Conservation (phyloP, 2,888 invertebrate genomes). For the Caenorhabditis sp. region DNA sequence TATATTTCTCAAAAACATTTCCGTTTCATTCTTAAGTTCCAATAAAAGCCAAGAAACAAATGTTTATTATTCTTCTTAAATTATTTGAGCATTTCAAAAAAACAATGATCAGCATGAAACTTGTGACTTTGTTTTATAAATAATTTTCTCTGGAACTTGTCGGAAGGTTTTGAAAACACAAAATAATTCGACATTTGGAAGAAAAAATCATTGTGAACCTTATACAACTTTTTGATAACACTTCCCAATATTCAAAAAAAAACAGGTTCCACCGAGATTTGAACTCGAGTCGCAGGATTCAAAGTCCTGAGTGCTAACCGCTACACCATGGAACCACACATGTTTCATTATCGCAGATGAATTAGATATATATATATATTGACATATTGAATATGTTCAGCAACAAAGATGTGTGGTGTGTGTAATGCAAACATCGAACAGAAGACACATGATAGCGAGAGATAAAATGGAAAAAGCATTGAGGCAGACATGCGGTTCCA, state of each 20-base stretch:
- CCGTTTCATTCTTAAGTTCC: too few relatives aligned
- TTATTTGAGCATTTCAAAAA: too few relatives aligned
- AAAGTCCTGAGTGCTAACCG: slow-evolving; percentile 53
- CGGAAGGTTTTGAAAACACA: too few relatives aligned
- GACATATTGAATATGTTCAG: not conserved
- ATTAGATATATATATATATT: not conserved
- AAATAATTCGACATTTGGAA: too few relatives aligned
- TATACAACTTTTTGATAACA: too few relatives aligned
- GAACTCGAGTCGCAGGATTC: slow-evolving; percentile 52
- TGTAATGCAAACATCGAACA: not conserved
- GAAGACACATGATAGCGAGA: not conserved
- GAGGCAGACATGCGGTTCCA: slow-evolving; percentile 18
- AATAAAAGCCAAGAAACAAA: too few relatives aligned
- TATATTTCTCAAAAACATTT: too few relatives aligned
- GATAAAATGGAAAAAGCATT: not conserved
- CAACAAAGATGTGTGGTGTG: not conserved
- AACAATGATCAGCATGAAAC: too few relatives aligned
- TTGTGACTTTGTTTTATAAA: not conserved
- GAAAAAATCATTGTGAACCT: too few relatives aligned
- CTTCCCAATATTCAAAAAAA: too few relatives aligned
- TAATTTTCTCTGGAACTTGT: not conserved
- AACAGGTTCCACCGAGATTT: slow-evolving; percentile 53
- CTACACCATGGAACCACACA: slow-evolving; percentile 44
- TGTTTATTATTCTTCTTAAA: too few relatives aligned
- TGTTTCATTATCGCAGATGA: not conserved